Conservation (phyloP, 2,113 vertebrate genomes). For the Zootoca vivipara region DNA sequence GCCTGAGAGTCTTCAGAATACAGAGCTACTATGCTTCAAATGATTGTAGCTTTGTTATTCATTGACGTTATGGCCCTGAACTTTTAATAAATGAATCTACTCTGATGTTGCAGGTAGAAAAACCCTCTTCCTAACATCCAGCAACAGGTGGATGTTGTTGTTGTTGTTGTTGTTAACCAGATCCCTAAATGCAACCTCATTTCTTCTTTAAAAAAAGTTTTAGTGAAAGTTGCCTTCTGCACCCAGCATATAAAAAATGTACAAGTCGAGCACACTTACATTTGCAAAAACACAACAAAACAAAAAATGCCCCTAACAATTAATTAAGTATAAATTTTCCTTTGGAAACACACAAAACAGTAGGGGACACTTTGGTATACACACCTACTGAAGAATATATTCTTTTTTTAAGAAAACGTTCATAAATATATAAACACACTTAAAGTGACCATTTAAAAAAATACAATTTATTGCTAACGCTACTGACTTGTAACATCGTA, state of each 20-base stretch:
- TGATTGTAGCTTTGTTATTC: neutral
- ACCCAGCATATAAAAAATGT: neutral
- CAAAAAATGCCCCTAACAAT: conserved; percentile 24
- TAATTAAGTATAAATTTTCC: conserved; percentile 51
- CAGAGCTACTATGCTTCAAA: neutral
- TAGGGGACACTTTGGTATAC: conserved; percentile 58
- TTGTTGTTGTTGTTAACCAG: neutral
- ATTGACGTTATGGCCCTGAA: neutral
- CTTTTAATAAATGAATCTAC: neutral
- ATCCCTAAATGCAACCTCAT: neutral
- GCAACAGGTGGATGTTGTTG: neutral
- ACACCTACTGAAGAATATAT: conserved; percentile 59
- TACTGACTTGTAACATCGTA: conserved; percentile 15
- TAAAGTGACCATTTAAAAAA: conserved; percentile 72
- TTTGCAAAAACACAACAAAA: conserved; percentile 1
- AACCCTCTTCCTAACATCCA: neutral
- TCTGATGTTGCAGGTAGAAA: neutral
- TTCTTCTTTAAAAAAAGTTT: neutral
- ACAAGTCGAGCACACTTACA: conserved; percentile 24
- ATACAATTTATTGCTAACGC: conserved; percentile 75
- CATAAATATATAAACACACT: conserved; percentile 70
- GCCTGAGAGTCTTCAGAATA: neutral
- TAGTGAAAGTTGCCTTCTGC: neutral
- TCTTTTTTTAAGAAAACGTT: conserved; percentile 17
- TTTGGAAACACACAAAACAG: conserved; percentile 69